Conservation (phyloP, 2,888 invertebrate genomes). For the Phania funesta region DNA sequence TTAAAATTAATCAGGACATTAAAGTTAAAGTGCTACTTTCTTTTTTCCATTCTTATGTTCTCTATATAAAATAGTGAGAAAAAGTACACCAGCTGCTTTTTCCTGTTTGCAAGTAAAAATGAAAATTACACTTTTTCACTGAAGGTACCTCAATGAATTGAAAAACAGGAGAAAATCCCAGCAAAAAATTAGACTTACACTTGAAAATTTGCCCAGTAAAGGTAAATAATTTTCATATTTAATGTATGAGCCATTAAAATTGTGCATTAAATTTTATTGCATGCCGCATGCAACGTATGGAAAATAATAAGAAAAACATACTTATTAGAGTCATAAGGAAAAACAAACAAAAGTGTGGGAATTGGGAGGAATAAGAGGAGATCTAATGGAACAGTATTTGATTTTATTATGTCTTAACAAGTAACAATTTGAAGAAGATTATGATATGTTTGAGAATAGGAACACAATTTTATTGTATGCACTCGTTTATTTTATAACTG, state of each 20-base stretch:
- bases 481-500: slow-evolving; percentile 29
- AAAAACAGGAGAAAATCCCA: slow-evolving; percentile 34
- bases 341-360: slow-evolving; percentile 40
- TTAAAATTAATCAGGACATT: neutral
- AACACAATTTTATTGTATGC: slow-evolving; percentile 21
- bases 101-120: slow-evolving; percentile 18
- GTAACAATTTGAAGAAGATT: neutral
- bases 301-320: slow-evolving; percentile 11
- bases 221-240: slow-evolving; percentile 50
- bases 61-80: neutral
- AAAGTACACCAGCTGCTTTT: neutral
- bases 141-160: neutral
- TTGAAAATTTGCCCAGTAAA: slow-evolving; percentile 36
- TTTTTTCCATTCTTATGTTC: neutral
- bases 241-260: slow-evolving; percentile 45
- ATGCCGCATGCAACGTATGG: slow-evolving; percentile 54
- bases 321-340: slow-evolving; percentile 41
- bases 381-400: neutral
- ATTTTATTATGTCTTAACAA: slow-evolving; percentile 41
- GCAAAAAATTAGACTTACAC: slow-evolving; percentile 4
- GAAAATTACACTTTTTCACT: slow-evolving; percentile 2
- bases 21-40: slow-evolving; percentile 3
- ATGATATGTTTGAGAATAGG: slow-evolving; percentile 18
- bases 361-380: slow-evolving; percentile 5
- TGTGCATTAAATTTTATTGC: slow-evolving; percentile 22